Base-by-base conservation (phyloP, 1,140 invertebrate genomes). In the Caenorhabditis briggsae region DNA sequence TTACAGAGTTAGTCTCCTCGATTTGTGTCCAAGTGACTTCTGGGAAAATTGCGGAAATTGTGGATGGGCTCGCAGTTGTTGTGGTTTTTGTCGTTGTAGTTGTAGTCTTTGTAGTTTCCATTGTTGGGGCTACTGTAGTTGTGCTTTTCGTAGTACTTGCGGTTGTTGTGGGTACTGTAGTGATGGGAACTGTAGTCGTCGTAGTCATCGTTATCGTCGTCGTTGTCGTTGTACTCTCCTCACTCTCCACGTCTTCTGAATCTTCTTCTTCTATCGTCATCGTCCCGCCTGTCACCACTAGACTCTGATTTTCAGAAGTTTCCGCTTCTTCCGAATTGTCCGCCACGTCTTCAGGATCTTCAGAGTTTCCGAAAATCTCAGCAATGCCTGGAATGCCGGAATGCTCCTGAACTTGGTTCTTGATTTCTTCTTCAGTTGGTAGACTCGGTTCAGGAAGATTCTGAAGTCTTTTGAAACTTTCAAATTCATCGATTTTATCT, bases 191-290 rank as follows among this genome's bases (percentile, higher is more conserved):
- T 53, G 50, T 53, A 53, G 50, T 53, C 11, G 50, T 53, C 5
- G 50, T 53, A 2, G 50, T 0, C 9, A 14, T 50, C 50, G 50
- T 53, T 2, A 3, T 59, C 20, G 56, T 5, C 8, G 56, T 59
- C 2, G 41, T 43, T 0, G 41, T 46, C 16, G 20, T 12, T 70
- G 70, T 78, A 8, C 5, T 23, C 46, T 50, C 46, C 46, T 78
- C 65, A 46, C 43, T 70, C 14, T 78, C 70, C 20, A 50, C 46
- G 20, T 65, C 61, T 20, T 20, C 25, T 14, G 3, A 25, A 50
- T 20, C 43, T 6, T 70, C 64, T 14, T 50, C 70, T n/a, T 78
- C 70, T 50, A 78, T 50, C 7, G 18, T 78, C 70, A 78, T 78
- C 8, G 70, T 78, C 18, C 41, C 70, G 2, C 46, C 70, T 5